Evolutionary conservation across 1,140 invertebrate species (phyloP).

Genomic region (Apis mellifera): DNA sequence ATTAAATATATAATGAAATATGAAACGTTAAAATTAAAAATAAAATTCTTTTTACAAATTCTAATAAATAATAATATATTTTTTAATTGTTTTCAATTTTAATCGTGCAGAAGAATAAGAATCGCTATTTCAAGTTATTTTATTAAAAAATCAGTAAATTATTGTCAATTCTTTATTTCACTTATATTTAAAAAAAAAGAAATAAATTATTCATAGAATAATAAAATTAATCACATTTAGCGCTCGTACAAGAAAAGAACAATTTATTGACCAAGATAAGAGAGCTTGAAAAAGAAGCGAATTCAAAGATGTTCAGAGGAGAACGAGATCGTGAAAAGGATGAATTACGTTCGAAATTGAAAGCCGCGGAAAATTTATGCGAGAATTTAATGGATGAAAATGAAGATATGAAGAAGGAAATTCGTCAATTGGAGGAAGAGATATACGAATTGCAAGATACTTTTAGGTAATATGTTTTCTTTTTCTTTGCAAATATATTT

Average conservation of each 20-base stretch:
- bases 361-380: conserved; percentile 93
- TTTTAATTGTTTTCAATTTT: too few relatives aligned
- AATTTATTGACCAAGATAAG: conserved; percentile 80
- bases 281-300: conserved; percentile 80
- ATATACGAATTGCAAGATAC: conserved; percentile 99
- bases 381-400: conserved; percentile 98
- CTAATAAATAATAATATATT: too few relatives aligned
- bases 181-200: neutral
- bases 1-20: neutral
- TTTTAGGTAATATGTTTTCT: conserved; percentile 85
- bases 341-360: conserved; percentile 89
- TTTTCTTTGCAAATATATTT: neutral
- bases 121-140: too few relatives aligned
- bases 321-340: conserved; percentile 83
- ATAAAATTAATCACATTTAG: conserved; percentile 50
- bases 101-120: too few relatives aligned
- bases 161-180: neutral
- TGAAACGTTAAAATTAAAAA: neutral
- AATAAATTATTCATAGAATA: neutral
- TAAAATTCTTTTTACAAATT: neutral
- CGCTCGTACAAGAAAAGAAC: conserved; percentile 76
- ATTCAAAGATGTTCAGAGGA: conserved; percentile 78
- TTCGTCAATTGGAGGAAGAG: conserved; percentile 95
- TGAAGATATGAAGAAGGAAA: conserved; percentile 96
- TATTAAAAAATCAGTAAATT: neutral